Base-by-base conservation (phyloP, 2,113 vertebrate species). In the Anthoscopus minutus region DNA sequence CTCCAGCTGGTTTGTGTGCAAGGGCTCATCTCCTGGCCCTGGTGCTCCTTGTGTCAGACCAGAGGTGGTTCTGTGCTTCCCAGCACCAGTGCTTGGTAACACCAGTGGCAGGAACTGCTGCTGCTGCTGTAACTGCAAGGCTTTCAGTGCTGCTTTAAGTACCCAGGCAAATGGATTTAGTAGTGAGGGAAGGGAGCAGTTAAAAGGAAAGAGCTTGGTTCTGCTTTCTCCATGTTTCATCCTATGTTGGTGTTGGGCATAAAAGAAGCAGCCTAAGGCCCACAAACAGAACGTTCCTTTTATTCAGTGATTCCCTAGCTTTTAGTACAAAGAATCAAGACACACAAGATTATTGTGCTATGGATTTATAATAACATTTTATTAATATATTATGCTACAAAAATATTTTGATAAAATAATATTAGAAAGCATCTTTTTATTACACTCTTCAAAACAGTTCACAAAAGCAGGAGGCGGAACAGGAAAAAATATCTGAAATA, bases 381-480 rank as follows among this genome's bases (percentile, higher is more conserved):
- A 98, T 98, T 98, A 97, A 98, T 98, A 98, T 98, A 98, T 98
- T 98, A 98, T 88, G 96, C 97, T 98, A 98, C 98, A 98, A 98
- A 98, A 98, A 98, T 98, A 98, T 97, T 98, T 98, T 97, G 97
- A 97, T 96, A 98, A 98, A 98, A 98, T 98, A 98, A 98, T 96
- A 97, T 98, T 98, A 98, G 95, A 98, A 97, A 98, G 94, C 94
- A 98, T 98, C 96, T 98, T 96, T 97, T 97, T 92, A 95, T 97
- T 96, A 97, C 96, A 98, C 91, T 97, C 96, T 97, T 97, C 92
- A 97, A 83, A 97, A 96, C 80, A 91, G 88, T 97, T 97, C 96
- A 97, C 33, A 66, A 97, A 97, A 93, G 95, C 62, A 92, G 92
- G 92, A 96, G 92, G 93, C 50, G 11, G 93, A 96, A 93, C 93